phyloP scores from a whole-genome alignment of 2,888 invertebrate species.

The Celastrina argiolus region DNA sequence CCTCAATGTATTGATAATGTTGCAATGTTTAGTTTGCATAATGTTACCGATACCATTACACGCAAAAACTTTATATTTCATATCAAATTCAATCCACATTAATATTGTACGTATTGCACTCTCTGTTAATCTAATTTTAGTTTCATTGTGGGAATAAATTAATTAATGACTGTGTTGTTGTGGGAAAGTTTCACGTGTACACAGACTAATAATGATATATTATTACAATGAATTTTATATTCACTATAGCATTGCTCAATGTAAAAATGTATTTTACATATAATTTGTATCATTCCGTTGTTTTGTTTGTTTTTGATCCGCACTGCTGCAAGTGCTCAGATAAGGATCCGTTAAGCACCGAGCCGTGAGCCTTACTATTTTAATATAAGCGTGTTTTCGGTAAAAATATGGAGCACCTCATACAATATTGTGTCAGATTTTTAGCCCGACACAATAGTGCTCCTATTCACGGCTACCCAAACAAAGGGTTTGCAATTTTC shows the following conservation, averaged over 20 bases:
- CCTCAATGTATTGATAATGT: background rate
- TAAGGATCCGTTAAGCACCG: background rate
- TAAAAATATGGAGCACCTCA: constrained; percentile 20
- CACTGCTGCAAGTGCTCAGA: background rate
- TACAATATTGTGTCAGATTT: constrained; percentile 34
- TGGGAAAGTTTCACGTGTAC: constrained; percentile 23
- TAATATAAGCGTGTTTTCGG: background rate
- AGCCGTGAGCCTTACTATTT: background rate
- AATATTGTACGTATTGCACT: constrained; percentile 16
- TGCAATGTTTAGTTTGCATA: background rate
- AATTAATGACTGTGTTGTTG: constrained; percentile 22
- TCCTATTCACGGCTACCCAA: constrained; percentile 42
- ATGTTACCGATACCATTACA: background rate
- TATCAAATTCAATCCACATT: constrained; percentile 5
- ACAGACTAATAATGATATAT: constrained; percentile 13
- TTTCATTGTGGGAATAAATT: constrained; percentile 21
- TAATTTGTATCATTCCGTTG: background rate
- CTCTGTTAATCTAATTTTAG: constrained; percentile 20
- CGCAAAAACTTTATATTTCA: background rate
- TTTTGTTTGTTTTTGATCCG: background rate
- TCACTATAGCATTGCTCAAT: background rate
- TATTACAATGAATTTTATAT: constrained; percentile 17
- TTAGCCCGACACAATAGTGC: constrained; percentile 49
- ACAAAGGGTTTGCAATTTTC: constrained; percentile 59
- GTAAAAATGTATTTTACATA: constrained; percentile 8